Base-by-base conservation (phyloP, 2,113 vertebrate species). In the Zosterops pallidus region DNA sequence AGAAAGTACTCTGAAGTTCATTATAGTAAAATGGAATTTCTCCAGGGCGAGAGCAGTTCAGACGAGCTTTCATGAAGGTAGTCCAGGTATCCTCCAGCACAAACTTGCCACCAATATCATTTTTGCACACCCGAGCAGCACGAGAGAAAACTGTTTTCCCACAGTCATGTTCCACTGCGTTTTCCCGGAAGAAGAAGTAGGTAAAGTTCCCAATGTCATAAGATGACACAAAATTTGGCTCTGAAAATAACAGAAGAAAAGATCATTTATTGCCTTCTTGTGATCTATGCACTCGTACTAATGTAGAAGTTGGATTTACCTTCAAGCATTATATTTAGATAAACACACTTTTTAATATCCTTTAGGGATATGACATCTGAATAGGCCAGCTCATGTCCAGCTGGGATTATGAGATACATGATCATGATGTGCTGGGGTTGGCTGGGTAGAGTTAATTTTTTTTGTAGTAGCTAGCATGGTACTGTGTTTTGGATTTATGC, bases 11-110 rank as follows among this genome's bases (percentile, higher is more conserved):
- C 97, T 99, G 99, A 84, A 99, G 97, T 94, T 99, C 99, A 13
- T 99, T 98, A 96, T 99, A 99, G 96, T 99, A 99, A 95, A 99
- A 99, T 3, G 99, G 99, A 95, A 99, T 99, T 97, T 99, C 99
- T 13, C 99, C 99, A 0, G 99, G 99, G 20, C 99, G 98, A 44
- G 99, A 99, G 92, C 99, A 99, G 98, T 99, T 99, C 29, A 99
- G 97, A 13, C 99, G 97, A 25, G 99, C 99, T 96, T 99, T 99
- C 99, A 99, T 99, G 97, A 99, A 99, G 6, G 99, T 99, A 83
- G 99, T 99, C 99, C 99, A 99, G 4, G 99, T 99, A 90, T 99
- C 99, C 88, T 99, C 99, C 83, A 99, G 97, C 49, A 99, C 98
- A 63, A 99, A 99, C 9, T 99, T 98, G 4, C 99, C 99, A 5